Percentiles rank a stretch among this genome's conserved stretches.
These are phyloP conservation scores for Hofmannophila pseudospretella DNA, from an alignment of 2,888 invertebrate genomes.

Conservation along the genomic window DNA sequence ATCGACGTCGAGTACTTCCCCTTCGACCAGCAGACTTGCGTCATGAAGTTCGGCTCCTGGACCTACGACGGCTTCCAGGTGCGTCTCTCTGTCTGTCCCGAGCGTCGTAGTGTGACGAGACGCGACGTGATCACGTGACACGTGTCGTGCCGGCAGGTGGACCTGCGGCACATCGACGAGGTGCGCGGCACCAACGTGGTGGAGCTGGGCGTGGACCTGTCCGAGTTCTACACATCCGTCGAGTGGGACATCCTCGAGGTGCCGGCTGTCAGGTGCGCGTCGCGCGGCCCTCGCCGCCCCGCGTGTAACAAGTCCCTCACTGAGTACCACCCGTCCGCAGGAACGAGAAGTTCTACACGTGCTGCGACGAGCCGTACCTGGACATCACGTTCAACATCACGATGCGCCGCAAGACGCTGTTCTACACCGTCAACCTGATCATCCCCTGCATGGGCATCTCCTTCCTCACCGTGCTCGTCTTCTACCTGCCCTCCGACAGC, in stretches of 20 bases:
- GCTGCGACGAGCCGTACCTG: constrained; percentile 97
- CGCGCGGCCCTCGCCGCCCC: no score
- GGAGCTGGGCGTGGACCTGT: constrained; percentile 96
- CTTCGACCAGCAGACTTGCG: constrained; percentile 95
- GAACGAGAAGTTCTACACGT: constrained; percentile 96
- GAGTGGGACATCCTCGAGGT: constrained; percentile 99
- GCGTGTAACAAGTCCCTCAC: no score
- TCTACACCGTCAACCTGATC: constrained; percentile 97
- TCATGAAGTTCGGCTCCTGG: constrained; percentile 96
- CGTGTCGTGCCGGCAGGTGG: constrained; percentile 79
- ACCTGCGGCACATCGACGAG: constrained; percentile 94
- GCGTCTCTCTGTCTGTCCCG: not conserved
- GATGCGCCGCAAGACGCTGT: constrained; percentile 95
- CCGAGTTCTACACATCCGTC: constrained; percentile 98
- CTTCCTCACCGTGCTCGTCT: constrained; percentile 96
- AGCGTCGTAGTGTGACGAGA: not conserved
- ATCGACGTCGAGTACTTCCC: constrained; percentile 96
- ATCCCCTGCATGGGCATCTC: constrained; percentile 98
- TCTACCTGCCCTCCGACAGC: constrained; percentile 97
- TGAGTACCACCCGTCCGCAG: constrained; percentile 51
- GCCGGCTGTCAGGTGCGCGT: constrained; percentile 87
- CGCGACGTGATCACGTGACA: not conserved
- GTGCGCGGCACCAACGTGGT: constrained; percentile 92
- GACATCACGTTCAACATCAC: constrained; percentile 99
- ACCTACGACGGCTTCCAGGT: constrained; percentile 97